Evolutionary conservation across 2,113 vertebrate species (phyloP).

Genomic region (Rousettus leschenaultii): DNA sequence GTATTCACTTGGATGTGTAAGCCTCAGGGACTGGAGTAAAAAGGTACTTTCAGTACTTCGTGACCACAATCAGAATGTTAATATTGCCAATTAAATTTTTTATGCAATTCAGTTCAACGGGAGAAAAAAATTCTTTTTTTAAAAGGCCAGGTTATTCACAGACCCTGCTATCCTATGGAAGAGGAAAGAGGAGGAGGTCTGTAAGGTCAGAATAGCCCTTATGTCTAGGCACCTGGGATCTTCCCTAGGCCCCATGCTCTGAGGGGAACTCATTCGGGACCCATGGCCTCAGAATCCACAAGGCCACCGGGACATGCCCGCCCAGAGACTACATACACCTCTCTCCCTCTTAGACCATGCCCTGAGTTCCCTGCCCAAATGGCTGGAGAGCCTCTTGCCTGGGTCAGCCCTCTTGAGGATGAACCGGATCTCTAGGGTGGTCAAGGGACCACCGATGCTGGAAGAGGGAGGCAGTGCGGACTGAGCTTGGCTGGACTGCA

Average conservation of each 20-base stretch:
- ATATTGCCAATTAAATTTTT: constrained; percentile 2
- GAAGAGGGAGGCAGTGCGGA: neutral
- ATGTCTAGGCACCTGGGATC: neutral
- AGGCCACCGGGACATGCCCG: neutral
- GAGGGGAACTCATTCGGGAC: no score
- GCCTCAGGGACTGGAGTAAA: neutral
- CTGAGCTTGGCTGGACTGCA: neutral
- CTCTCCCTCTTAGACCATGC: neutral
- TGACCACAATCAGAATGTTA: neutral
- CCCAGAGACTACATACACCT: fast-evolving
- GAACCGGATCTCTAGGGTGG: neutral
- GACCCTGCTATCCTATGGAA: neutral
- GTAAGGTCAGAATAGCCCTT: neutral
- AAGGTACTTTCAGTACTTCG: neutral
- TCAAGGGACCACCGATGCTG: neutral
- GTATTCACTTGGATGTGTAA: neutral
- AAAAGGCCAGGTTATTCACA: neutral
- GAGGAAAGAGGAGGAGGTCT: neutral
- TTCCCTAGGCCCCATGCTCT: neutral
- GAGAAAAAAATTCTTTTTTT: neutral
- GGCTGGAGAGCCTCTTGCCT: neutral
- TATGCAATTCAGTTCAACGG: neutral
- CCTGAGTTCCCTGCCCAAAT: neutral
- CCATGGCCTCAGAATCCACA: neutral
- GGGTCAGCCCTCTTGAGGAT: neutral